Conservation (phyloP, 2,888 invertebrate species). For the Drosophila mimica region DNA sequence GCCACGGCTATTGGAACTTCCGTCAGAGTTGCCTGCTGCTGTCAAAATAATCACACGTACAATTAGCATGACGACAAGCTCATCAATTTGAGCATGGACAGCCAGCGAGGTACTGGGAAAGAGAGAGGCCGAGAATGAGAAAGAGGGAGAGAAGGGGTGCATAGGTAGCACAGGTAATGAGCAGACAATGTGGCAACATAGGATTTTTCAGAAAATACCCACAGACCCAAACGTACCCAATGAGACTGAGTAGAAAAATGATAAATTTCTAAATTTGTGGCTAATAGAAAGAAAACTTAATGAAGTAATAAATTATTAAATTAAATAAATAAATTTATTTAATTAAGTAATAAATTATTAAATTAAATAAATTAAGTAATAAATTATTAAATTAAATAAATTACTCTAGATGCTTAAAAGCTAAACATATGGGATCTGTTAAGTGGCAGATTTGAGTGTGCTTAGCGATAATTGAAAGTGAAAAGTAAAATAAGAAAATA, state of each 20-base stretch:
- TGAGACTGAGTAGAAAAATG: not conserved
- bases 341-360: no score
- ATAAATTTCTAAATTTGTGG: not conserved
- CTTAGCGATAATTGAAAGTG: not conserved
- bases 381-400: no score
- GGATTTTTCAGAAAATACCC: not conserved
- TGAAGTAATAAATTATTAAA: no score
- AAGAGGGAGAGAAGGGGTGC: not conserved
- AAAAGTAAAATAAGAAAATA: not conserved
- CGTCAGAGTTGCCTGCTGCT: slow-evolving; percentile 47
- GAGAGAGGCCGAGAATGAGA: not conserved
- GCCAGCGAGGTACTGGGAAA: not conserved
- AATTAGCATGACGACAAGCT: slow-evolving; percentile 80
- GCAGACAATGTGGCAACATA: slow-evolving; percentile 23
- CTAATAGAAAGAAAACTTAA: no score
- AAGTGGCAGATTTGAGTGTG: not conserved
- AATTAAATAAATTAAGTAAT: no score
- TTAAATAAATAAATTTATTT: no score
- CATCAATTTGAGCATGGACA: slow-evolving; percentile 69
- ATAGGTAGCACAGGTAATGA: slow-evolving; percentile 22
- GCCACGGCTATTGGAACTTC: slow-evolving; percentile 48
- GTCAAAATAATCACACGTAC: slow-evolving; percentile 83
- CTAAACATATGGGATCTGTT: not conserved
- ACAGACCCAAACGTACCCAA: not conserved
- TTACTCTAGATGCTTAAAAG: no score